These are phyloP conservation scores for Trididemnum nubilum DNA, from an alignment of 23 tunicate genomes.

Conservation along the genomic window DNA sequence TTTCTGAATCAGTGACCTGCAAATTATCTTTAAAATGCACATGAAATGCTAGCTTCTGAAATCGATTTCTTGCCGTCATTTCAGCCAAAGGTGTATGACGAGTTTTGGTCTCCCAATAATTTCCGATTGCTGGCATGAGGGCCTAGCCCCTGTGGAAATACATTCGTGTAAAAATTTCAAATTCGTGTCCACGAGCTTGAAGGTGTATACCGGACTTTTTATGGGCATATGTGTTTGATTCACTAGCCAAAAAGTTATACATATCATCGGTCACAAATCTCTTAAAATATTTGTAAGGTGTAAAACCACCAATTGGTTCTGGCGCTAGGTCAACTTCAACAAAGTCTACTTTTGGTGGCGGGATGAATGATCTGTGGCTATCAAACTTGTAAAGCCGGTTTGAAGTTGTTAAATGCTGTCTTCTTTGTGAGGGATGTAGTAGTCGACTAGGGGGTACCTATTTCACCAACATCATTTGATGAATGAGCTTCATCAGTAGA, in stretches of 20 bases:
- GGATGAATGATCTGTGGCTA: not conserved
- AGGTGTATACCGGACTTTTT: not conserved
- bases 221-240: not conserved
- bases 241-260: not conserved
- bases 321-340: not conserved
- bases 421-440: too few relatives aligned
- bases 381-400: slow-evolving; percentile 17
- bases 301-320: not conserved
- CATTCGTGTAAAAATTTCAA: not conserved
- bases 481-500: too few relatives aligned
- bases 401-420: not conserved
- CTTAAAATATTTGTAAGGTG: not conserved
- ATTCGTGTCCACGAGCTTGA: not conserved
- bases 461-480: too few relatives aligned
- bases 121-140: not conserved
- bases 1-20: not conserved
- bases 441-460: too few relatives aligned
- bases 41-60: not conserved
- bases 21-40: not conserved
- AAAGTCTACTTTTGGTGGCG: not conserved
- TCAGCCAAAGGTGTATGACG: not conserved
- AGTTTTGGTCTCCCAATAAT: not conserved
- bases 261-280: not conserved
- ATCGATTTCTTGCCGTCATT: not conserved
- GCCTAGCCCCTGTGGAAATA: not conserved